A percentile compares a stretch with the other conserved stretches of the same genome.
phyloP scores from a whole-genome alignment of 2,113 vertebrate genomes.

The Hucho hucho region DNA sequence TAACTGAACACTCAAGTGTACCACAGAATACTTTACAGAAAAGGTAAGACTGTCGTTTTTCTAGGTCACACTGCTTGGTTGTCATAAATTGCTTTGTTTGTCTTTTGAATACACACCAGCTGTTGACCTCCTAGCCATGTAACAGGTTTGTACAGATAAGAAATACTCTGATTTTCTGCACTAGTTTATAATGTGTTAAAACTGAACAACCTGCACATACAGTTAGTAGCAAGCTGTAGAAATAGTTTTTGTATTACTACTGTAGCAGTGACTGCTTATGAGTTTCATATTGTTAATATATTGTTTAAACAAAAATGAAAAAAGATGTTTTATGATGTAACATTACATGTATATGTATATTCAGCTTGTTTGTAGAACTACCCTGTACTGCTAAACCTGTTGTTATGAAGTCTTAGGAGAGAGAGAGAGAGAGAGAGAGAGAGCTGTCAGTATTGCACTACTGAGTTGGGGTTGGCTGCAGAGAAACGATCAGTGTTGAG shows the following conservation, averaged over 20 bases:
- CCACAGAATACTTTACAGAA: not conserved
- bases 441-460: conserved; percentile 89
- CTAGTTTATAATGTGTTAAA: conserved; percentile 41
- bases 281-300: conserved; percentile 65
- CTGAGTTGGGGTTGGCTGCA: conserved; percentile 84
- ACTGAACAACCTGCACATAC: conserved; percentile 37
- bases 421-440: conserved; percentile 22
- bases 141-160: conserved; percentile 43
- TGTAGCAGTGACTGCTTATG: conserved; percentile 29
- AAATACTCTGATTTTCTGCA: conserved; percentile 42
- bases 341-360: conserved; percentile 37
- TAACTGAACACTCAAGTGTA: conserved; percentile 26
- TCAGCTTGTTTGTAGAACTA: conserved; percentile 44
- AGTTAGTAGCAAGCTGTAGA: conserved; percentile 40
- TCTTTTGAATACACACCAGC: conserved; percentile 29
- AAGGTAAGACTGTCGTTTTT: conserved; percentile 5
- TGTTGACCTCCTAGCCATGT: conserved; percentile 12
- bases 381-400: conserved; percentile 55
- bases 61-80: conserved; percentile 28
- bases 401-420: conserved; percentile 71
- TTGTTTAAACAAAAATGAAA: conserved; percentile 50
- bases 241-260: conserved; percentile 40
- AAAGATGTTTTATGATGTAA: conserved; percentile 44
- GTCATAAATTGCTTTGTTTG: conserved; percentile 15
- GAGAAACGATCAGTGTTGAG: conserved; percentile 78